Base-by-base conservation (phyloP, 2,113 vertebrate species). In the Labeo rohita region DNA sequence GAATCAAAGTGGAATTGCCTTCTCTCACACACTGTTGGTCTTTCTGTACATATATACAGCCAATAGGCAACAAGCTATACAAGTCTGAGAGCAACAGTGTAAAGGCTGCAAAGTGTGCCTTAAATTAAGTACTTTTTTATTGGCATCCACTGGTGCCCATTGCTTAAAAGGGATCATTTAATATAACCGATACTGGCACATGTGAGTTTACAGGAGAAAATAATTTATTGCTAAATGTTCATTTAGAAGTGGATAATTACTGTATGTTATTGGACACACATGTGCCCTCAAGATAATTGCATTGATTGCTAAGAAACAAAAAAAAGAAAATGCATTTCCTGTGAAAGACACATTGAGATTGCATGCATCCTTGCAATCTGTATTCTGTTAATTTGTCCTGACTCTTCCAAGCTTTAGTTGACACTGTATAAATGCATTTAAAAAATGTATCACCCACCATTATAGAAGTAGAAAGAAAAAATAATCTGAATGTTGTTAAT, bases 311-410 rank as follows among this genome's bases (percentile, higher is more conserved):
- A 36, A 47, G 18, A 78, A 23, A 21, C 4, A 15, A 54, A 85
- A 39, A 39, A 77, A 36, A 52, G 15, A 45, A 65, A 80, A 80
- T 6, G 21, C 47, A 47, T 80, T 77, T 85, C 84, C 76, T 80
- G 36, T 72, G 50, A 85, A 85, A 47, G 78, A 70, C 61, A 79
- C 61, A 70, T 70, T 78, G 84, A 70, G 76, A 85, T 85, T 47
- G 78, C 56, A 63, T 80, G 39, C n/a, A 63, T 80, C 8, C 47
- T 65, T 63, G 21, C 78, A 45, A 23, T 80, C n/a, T 47, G 47
- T 61, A 23, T 28, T 80, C n/a, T 47, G 59, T 66, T 56, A 36
- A 72, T 18, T 39, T 68, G 43, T 70, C 12, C 56, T 72, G 54
- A 56, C 16, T 61, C 47, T 45, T 85, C 66, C 43, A 80, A 85